Conservation (phyloP, 1,140 invertebrate species). For the Varroa destructor region DNA sequence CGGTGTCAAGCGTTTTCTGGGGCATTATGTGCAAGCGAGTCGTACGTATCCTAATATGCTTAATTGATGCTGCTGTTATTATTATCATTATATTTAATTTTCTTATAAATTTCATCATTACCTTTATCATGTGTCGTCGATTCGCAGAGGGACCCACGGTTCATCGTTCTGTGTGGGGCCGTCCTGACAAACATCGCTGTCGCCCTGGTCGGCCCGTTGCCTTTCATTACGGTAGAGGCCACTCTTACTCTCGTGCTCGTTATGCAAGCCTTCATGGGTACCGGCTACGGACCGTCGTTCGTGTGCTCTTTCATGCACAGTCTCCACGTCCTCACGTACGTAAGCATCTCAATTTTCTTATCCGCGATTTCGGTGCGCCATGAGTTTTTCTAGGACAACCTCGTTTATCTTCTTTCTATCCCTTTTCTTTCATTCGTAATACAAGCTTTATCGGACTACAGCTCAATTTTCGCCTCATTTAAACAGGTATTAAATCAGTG, state of each 20-base stretch:
- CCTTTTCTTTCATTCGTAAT: no score
- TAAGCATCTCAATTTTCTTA: background rate
- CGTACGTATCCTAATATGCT: background rate
- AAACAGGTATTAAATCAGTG: no score
- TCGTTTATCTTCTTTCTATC: no score
- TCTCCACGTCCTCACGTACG: constrained; percentile 12
- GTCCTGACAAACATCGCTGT: background rate
- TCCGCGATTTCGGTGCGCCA: no score
- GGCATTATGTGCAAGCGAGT: constrained; percentile 25
- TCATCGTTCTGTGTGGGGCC: background rate
- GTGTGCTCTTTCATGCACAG: constrained; percentile 27
- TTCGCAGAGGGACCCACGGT: background rate
- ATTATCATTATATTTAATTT: no score
- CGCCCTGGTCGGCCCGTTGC: constrained; percentile 4
- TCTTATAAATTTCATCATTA: no score
- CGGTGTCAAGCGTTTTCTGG: constrained; percentile 7
- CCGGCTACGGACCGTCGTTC: constrained; percentile 17
- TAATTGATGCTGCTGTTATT: no score
- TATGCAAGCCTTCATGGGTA: constrained; percentile 24
- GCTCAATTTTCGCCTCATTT: no score
- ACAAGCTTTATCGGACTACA: no score
- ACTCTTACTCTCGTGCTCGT: constrained; percentile 11
- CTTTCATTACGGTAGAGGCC: background rate
- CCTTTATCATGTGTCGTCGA: no score
- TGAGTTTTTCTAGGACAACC: no score